These are phyloP conservation scores for Lacanobia oleracea DNA, from an alignment of 2,888 invertebrate genomes.

Conservation along the genomic window DNA sequence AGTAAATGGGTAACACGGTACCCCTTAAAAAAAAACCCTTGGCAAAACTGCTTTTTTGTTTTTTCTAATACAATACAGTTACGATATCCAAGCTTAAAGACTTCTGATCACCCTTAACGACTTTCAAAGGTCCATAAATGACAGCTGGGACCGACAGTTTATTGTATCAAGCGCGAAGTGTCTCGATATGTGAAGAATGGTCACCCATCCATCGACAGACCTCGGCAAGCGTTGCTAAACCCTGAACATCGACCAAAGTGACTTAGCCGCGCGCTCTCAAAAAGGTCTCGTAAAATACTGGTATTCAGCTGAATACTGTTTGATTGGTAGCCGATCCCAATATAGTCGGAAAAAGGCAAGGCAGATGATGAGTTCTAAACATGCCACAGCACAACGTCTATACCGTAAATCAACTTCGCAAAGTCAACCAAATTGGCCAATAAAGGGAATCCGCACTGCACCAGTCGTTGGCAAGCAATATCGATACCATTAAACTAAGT, in stretches of 20 bases:
- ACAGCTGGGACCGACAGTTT: background rate
- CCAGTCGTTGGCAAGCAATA: conserved; percentile 51
- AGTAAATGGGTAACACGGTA: too few species aligned
- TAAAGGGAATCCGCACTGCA: conserved; percentile 50
- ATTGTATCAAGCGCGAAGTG: background rate
- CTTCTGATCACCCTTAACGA: background rate
- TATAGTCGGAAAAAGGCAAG: too few species aligned
- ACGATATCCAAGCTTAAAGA: too few species aligned
- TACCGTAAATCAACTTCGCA: conserved; percentile 40
- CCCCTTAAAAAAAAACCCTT: too few species aligned
- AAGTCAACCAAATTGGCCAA: conserved; percentile 31
- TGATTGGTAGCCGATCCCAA: too few species aligned
- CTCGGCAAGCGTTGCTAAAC: background rate
- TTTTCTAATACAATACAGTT: too few species aligned
- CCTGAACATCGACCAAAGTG: too few species aligned
- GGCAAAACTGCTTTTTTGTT: too few species aligned
- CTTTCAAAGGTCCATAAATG: background rate
- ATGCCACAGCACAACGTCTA: background rate
- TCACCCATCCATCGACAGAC: background rate
- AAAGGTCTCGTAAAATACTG: too few species aligned
- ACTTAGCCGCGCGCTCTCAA: too few species aligned
- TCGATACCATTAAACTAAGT: conserved; percentile 25
- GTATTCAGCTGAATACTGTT: too few species aligned
- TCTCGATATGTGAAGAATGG: background rate
- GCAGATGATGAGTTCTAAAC: background rate